Base-by-base conservation (phyloP, 2,797 vertebrate species). In the Characodon lateralis region DNA sequence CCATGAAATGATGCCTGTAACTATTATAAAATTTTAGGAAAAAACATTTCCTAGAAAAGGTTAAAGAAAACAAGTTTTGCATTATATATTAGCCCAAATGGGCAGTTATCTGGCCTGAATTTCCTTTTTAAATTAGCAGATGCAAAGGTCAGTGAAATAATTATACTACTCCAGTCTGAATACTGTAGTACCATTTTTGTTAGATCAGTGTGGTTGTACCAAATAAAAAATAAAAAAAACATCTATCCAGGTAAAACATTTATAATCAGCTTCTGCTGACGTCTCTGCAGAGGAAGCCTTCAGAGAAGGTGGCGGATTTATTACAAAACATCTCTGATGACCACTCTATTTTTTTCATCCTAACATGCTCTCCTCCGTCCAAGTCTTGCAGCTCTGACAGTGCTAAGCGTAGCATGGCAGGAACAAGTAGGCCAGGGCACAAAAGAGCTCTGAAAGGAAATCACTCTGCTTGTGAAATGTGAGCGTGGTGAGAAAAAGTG, bases 401-500 rank as follows among this genome's bases (percentile, higher is more conserved):
- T 16, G 58, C 22, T 72, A 70, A 90, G 88, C 82, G 83, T 71
- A 88, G 85, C 76, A 87, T 86, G 81, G 59, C 83, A 78, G 31
- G 85, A 81, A 81, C 85, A 87, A 89, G 88, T 85, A 85, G 85
- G 86, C 79, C 78, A 80, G 71, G 71, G 79, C 85, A 87, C 88
- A 87, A 85, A 91, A 81, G 87, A 74, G 74, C 71, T 77, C 72
- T 4, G 74, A 79, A 63, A 90, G 82, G 35, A 88, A 83, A 85
- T 83, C 35, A 16, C 84, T 80, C 81, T 46, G 85, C 81, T 61
- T 22, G 76, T 73, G 88, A 86, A 90, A 86, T 69, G 22, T 24
- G 85, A 85, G 78, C 4, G 22, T 74, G 83, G 24, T 72, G 83
- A 78, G 71, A 72, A 76, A 74, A 65, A 39, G 65, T 28, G 39